Conservation (phyloP, 2,113 vertebrate genomes). For the Halcyon malimbica region DNA sequence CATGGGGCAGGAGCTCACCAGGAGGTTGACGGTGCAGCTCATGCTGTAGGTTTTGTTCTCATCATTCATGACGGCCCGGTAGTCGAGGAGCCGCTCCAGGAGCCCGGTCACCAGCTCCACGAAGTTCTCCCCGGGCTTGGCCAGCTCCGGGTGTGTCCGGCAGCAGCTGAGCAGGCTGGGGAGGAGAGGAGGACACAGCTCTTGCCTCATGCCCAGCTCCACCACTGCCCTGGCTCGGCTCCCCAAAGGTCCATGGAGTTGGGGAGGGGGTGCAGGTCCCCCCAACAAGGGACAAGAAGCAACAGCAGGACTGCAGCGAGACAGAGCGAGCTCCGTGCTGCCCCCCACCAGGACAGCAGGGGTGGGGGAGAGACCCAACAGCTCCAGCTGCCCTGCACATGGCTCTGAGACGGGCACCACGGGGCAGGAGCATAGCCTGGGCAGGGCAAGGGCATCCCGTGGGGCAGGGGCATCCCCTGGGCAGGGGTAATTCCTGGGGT, state of each 20-base stretch:
- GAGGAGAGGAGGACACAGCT: not conserved
- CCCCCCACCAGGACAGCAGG: not conserved
- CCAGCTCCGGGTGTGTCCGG: constrained; percentile 23
- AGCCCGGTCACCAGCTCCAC: constrained; percentile 39
- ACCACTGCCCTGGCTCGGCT: not conserved
- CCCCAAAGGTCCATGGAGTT: too few relatives aligned
- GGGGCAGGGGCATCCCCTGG: not conserved
- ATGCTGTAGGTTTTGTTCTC: constrained; percentile 74
- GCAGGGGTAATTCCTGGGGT: not conserved
- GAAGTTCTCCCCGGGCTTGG: constrained; percentile 15
- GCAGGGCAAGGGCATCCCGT: not conserved
- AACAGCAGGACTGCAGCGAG: not conserved
- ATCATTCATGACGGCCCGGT: constrained; percentile 57
- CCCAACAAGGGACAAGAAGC: not conserved
- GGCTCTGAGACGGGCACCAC: not conserved
- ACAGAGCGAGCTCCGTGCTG: not conserved
- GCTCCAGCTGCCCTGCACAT: not conserved
- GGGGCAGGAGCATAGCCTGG: not conserved
- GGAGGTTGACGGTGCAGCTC: constrained; percentile 70
- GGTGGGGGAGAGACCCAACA: not conserved
- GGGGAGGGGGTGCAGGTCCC: rapidly evolving
- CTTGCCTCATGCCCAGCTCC: not conserved
- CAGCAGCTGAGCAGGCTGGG: constrained; percentile 62
- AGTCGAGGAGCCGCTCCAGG: constrained; percentile 67
- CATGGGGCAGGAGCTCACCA: constrained; percentile 11